These are phyloP conservation scores for Prionace glauca DNA, from an alignment of 2,797 vertebrate genomes.

Conservation along the genomic window DNA sequence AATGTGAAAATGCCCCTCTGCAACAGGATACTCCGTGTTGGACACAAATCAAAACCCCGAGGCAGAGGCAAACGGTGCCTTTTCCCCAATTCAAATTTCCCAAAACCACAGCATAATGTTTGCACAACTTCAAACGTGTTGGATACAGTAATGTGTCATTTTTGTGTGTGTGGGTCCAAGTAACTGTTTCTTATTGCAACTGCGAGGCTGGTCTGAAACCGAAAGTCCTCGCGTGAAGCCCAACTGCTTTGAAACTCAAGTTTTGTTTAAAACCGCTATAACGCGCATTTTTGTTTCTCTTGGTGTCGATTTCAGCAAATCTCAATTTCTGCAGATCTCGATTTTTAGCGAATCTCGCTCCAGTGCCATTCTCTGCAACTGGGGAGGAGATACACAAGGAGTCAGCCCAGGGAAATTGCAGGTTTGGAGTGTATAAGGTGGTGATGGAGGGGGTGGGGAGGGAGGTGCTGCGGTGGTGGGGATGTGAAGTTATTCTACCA, in stretches of 20 bases:
- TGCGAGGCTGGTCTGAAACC: neutral
- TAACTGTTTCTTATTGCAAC: neutral
- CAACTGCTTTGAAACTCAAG: neutral
- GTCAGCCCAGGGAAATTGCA: neutral
- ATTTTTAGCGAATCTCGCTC: neutral
- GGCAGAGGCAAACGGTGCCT: neutral
- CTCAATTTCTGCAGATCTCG: neutral
- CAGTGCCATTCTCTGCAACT: neutral
- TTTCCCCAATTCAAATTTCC: neutral
- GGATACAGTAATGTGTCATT: neutral
- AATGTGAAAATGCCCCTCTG: neutral
- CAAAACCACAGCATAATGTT: neutral
- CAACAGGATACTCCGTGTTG: neutral
- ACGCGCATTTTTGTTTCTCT: too few species aligned
- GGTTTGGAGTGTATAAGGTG: too few species aligned
- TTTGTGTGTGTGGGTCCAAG: neutral
- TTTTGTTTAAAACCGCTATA: too few species aligned
- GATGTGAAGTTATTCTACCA: neutral
- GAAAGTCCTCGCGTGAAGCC: neutral
- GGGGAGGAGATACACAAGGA: neutral
- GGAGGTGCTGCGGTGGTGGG: too few species aligned
- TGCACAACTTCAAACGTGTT: neutral
- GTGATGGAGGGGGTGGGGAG: too few species aligned
- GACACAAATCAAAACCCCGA: neutral
- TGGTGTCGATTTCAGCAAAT: neutral